Evolutionary conservation across 64 coral and sea anemone genomes (phyloP).

Genomic region (Pachyseris speciosa): DNA sequence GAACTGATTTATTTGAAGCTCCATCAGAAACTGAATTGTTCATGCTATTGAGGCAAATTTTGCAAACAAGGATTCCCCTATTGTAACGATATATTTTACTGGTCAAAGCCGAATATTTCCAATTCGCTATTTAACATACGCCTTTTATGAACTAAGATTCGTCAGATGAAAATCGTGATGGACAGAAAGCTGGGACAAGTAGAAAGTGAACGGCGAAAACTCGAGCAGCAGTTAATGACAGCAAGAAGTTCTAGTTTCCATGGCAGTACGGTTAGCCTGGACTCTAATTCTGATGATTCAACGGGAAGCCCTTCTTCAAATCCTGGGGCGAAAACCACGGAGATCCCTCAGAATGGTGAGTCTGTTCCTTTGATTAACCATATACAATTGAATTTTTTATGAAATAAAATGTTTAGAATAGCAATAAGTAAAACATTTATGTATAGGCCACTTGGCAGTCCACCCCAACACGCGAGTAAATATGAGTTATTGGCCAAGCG

Average conservation of each 20-base stretch:
- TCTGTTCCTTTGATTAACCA: neutral
- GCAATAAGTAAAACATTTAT: no score
- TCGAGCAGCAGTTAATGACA: constrained; percentile 10
- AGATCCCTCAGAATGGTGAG: neutral
- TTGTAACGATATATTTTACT: neutral
- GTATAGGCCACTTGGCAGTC: no score
- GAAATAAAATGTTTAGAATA: no score
- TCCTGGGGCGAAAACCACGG: neutral
- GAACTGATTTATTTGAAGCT: no score
- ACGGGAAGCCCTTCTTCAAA: neutral
- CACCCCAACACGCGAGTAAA: no score
- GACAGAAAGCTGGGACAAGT: constrained; percentile 47
- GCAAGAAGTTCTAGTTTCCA: neutral
- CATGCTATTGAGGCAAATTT: no score
- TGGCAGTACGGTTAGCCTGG: constrained; percentile 4
- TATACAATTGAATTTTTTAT: no score
- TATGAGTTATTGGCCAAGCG: no score
- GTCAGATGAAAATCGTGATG: constrained; percentile 69
- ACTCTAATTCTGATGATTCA: constrained; percentile 49
- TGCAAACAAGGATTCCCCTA: no score
- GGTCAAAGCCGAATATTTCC: neutral
- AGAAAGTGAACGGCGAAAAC: constrained; percentile 14
- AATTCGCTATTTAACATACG: neutral
- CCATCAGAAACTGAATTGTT: no score
- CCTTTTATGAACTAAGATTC: constrained; percentile 29